Evolutionary conservation across 1,140 invertebrate genomes (phyloP), one percentile per base, ranked within the genome.

Genomic region (Drosophila carrolli): DNA sequence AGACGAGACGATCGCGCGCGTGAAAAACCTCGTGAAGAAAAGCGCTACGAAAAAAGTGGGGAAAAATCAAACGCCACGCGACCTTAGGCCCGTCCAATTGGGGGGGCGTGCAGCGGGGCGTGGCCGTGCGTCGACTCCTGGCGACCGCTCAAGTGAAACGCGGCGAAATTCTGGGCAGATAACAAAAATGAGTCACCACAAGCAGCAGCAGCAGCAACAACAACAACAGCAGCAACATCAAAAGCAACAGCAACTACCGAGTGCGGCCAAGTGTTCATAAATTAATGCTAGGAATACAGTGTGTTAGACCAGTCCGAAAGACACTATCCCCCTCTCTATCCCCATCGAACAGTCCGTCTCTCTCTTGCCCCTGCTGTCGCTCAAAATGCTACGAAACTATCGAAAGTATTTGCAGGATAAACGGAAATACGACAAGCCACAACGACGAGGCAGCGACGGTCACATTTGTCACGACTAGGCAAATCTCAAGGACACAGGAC

Each of bases 381-480:
- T 89, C 86, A 89, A 89, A 89, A 89, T 89, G 84, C 80, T 89
- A 89, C 85, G 86, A 85, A 90, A 90, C 35, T 85, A 90, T 85
- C 80, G 84, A 90, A 90, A 90, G 76, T 90, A 90, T 86, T 85
- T 82, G 76, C 88, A 90, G 78, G 86, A 90, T 82, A 90, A 90
- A 90, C 86, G 81, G 79, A 85, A 90, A 90, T 90, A 85, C 85
- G 85, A 84, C 46, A 90, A 81, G 73, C 73, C 75, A 78, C 84
- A 89, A 53, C 79, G 76, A 70, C 62, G 82, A 81, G 78, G 84
- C 84, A 78, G 66, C 66, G 75, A 62, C 61, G 60, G 50, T 65
- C 71, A 77, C 66, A 82, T 79, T 86, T 83, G 84, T 66, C 71
- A 86, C 72, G 75, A 76, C 55, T 83, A 83, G 48, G 65, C 47